phyloP scores from a whole-genome alignment of 1,140 invertebrate genomes.

The Trypoxylus dichotomus region DNA sequence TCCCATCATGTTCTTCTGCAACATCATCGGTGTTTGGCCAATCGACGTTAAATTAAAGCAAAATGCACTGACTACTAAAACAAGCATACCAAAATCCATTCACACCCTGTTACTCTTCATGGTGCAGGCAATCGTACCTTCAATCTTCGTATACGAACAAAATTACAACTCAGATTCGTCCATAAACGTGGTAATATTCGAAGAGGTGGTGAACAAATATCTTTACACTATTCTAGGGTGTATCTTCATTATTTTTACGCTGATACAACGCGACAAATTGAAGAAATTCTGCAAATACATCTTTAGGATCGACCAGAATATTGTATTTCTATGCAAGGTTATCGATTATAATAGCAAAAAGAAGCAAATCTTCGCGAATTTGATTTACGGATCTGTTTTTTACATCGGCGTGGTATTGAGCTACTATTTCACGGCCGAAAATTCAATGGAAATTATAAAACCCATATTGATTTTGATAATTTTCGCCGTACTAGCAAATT shows the following conservation, averaged over 20 bases:
- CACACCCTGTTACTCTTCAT: not conserved
- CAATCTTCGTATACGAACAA: not conserved
- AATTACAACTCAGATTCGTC: not conserved
- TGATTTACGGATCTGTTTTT: not conserved
- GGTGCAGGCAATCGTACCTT: not conserved
- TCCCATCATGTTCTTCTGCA: not conserved
- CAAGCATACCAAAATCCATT: not conserved
- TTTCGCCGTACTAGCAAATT: not conserved
- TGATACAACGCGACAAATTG: not conserved
- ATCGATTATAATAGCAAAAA: not conserved
- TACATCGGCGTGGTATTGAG: not conserved
- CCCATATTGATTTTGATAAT: not conserved
- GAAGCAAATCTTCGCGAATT: not conserved
- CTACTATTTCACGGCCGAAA: not conserved
- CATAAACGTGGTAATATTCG: conserved; percentile 4
- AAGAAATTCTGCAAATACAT: not conserved
- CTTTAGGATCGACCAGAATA: not conserved
- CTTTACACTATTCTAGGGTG: not conserved
- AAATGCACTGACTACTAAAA: not conserved
- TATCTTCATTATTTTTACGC: not conserved
- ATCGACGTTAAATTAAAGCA: not conserved
- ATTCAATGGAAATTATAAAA: not conserved
- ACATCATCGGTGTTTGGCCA: not conserved
- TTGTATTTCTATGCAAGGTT: not conserved
- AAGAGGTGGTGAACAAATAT: conserved; percentile 1